Evolutionary conservation across 2,888 invertebrate species (phyloP), one percentile per base, ranked within the genome.

Genomic region (Sialis lutaria): DNA sequence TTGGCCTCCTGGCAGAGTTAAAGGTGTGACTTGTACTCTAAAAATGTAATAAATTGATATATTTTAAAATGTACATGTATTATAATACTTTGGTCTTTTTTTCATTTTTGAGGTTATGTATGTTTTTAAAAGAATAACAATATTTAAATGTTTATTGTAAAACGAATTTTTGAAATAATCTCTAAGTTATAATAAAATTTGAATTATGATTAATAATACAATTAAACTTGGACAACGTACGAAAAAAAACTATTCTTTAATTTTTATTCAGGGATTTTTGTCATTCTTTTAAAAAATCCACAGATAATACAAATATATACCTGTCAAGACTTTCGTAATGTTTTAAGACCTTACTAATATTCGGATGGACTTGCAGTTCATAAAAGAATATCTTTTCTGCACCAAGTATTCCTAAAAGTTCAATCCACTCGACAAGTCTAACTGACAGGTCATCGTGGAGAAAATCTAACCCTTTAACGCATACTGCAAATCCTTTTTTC

Each of bases 381-480:
- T 93, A 95, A 60, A 95, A 82, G 67, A 84, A 91, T 33, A 93
- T 79, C 62, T 90, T 90, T 58, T 90, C 86, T 1, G 91, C 93
- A 4, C 95, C 95, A 43, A 95, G 70, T 35, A 90, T 69, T 32
- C 77, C 77, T 33, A 93, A 68, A 51, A 91, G 69, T 63, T 95
- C 93, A 56, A 95, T 83, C 95, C 95, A 96, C 64, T 96, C 95
- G 43, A 93, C 81, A 30, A 95, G 69, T 4, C 90, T 74, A 10
- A 88, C 86, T 1, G 90, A 90, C 2, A 92, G 67, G 64, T 95
- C 93, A 59, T 90, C 88, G 65, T 91, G 86, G 3, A 88, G 73
- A 59, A 93, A 95, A 64, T 93, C 92, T 47, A 96, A 69, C 0
- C 95, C 93, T 64, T 92, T 92, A 22, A 92, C 91, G 63, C 92